Evolutionary conservation across 2,113 vertebrate genomes (phyloP), one percentile per base, ranked within the genome.

Genomic region (Mionectes macconnelli): DNA sequence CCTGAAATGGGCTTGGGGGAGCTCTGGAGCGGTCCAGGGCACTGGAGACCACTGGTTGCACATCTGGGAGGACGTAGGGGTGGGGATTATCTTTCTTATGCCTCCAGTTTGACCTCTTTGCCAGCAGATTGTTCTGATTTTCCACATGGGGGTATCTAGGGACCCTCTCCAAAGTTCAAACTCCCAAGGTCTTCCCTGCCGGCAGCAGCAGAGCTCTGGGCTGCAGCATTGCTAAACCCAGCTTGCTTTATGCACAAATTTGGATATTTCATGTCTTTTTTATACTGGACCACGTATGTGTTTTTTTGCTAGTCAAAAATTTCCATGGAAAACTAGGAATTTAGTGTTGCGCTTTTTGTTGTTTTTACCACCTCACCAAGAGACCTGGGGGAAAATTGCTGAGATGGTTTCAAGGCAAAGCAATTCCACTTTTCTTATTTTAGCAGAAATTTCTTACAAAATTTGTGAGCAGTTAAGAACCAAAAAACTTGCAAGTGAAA

Each of bases 81-180:
- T 73, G 75, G 39, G 84, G 96, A 95, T 96, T 94, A 49, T 91
- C 95, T 96, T 93, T 90, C 94, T 89, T 81, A 10, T 96, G 96
- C 91, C 96, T 97, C 76, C 31, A 52, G 7, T 91, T 94, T 97
- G 96, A 97, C 96, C 97, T 90, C 97, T 91, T 78, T 93, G 95
- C 93, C 94, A 94, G 94, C 97, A 97, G 95, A 94, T 94, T 96
- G 96, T 97, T 96, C 97, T 95, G 90, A 97, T 97, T 97, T 97
- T 97, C 96, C 96, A 96, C 96, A 94, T 89, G 94, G 94, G 94
- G 57, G 86, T 63, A 85, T 76, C 85, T 44, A 95, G 96, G 95
- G 94, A 93, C 88, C 94, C 88, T 96, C 93, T 93, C 53, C 14
- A 96, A 93, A 97, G 94, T 97, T 94, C 96, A 91, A 95, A 94